Conservation (phyloP, 1,140 invertebrate species). For the Dendrolimus punctatus region DNA sequence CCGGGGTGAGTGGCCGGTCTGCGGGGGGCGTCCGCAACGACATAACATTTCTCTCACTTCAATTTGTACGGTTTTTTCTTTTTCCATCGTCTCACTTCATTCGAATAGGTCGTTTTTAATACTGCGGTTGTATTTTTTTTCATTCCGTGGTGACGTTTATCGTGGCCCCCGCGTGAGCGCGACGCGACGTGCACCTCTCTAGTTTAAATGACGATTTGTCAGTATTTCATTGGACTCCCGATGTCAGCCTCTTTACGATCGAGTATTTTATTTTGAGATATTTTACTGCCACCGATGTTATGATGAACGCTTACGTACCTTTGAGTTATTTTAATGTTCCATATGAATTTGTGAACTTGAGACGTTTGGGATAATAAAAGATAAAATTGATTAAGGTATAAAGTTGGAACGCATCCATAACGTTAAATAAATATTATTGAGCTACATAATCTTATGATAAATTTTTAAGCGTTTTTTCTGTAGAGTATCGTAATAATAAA, state of each 20-base stretch:
- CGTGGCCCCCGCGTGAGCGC: constrained; percentile 47
- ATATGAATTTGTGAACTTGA: constrained; percentile 34
- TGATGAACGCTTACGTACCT: constrained; percentile 48
- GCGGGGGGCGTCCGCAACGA: constrained; percentile 41
- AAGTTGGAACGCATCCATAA: constrained; percentile 5
- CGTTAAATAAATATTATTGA: constrained; percentile 8
- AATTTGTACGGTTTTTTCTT: constrained; percentile 53
- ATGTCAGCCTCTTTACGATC: constrained; percentile 60
- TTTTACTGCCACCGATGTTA: constrained; percentile 58
- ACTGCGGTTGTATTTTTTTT: constrained; percentile 48
- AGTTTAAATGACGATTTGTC: constrained; percentile 57
- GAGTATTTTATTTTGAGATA: constrained; percentile 56
- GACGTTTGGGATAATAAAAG: constrained; percentile 25
- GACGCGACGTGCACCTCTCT: constrained; percentile 19
- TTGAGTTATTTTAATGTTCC: constrained; percentile 42
- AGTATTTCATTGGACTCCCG: constrained; percentile 49
- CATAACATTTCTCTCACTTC: constrained; percentile 59
- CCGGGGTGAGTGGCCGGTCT: constrained; percentile 17
- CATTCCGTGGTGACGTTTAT: constrained; percentile 65
- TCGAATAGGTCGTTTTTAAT: constrained; percentile 46
- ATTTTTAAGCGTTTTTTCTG: background rate
- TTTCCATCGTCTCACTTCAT: constrained; percentile 43
- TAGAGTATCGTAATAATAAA: background rate
- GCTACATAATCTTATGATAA: too few species aligned
- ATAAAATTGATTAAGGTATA: constrained; percentile 28